Evolutionary conservation across 2,888 invertebrate genomes (phyloP).

Genomic region (Habroteleia sp.): DNA sequence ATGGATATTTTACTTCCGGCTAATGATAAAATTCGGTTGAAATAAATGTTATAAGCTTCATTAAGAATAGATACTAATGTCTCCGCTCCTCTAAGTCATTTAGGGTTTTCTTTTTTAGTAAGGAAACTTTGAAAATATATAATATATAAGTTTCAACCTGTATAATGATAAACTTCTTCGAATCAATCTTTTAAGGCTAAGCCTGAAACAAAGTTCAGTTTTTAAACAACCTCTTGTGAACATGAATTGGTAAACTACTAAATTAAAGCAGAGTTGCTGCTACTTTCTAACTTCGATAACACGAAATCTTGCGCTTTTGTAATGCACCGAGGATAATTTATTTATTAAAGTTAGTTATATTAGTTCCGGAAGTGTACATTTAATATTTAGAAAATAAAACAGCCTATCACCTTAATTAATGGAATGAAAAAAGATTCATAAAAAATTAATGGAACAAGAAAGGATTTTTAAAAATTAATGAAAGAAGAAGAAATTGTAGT

Average conservation of each 20-base stretch:
- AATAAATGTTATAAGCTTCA: neutral
- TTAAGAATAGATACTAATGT: neutral
- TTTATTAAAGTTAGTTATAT: slow-evolving; percentile 15
- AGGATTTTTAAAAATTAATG: no score
- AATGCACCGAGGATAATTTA: slow-evolving; percentile 4
- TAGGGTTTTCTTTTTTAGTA: no score
- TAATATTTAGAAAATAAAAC: slow-evolving; percentile 15
- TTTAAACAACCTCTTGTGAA: slow-evolving; percentile 31
- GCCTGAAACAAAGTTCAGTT: slow-evolving; percentile 16
- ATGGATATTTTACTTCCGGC: slow-evolving; percentile 10
- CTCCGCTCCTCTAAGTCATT: no score
- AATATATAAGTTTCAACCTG: neutral
- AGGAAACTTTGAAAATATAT: no score
- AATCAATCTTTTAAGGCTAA: slow-evolving; percentile 19
- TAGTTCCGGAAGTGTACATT: neutral
- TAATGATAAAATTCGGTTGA: neutral
- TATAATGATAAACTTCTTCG: slow-evolving; percentile 9
- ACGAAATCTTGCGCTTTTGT: slow-evolving; percentile 17
- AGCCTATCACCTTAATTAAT: no score
- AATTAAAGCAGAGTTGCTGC: slow-evolving; percentile 40
- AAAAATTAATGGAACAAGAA: no score
- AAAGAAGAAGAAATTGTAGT: no score
- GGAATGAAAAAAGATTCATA: no score
- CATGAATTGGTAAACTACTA: slow-evolving; percentile 56
- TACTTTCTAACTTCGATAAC: slow-evolving; percentile 27